Evolutionary conservation across 2,797 vertebrate genomes (phyloP), one percentile per base, ranked within the genome.

Genomic region (Yasuhikotakia modesta): DNA sequence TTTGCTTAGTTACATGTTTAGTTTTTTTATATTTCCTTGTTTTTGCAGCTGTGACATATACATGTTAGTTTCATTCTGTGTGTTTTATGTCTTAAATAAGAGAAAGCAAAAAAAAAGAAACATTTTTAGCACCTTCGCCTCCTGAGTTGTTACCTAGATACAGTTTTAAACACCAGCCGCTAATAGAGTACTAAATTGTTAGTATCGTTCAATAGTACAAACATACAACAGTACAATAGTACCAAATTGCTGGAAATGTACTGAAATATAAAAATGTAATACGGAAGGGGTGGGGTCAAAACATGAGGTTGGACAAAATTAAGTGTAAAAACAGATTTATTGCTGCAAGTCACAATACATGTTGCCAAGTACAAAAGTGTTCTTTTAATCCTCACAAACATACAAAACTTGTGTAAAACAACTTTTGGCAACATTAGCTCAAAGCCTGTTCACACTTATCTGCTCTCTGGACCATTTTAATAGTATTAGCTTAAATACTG

Each of bases 331-430:
- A 39, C 35, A 22, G 43, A 45, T 4, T 27, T 19, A 27, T 61
- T 24, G 16, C 43, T 73, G 48, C 5, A 13, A 30, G 24, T 19
- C 45, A 63, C 39, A 73, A 12, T 60, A 14, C 11, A 21, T n/a
- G 71, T 66, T 57, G 12, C 46, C 69, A 65, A 72, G 50, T 63
- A 65, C 21, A 21, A 48, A 16, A 32, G 22, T 45, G 32, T 43
- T 70, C 32, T 55, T 32, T 73, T 50, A 73, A 68, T 73, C 43
- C 35, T n/a, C 52, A 66, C 32, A 24, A 72, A 17, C 19, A 19
- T 12, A 52, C 45, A 1, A 35, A 46, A 64, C 60, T 60, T 67
- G 63, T 10, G n/a, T 32, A 17, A 48, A 13, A 57, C n/a, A 70
- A 63, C 12, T 46, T 73, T 61, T 64, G 43, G 30, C 27, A 70